A percentile compares a stretch with the other conserved stretches of the same genome.
Conservation (phyloP, 2,888 invertebrate genomes). For the Petrophora chlorosata region DNA sequence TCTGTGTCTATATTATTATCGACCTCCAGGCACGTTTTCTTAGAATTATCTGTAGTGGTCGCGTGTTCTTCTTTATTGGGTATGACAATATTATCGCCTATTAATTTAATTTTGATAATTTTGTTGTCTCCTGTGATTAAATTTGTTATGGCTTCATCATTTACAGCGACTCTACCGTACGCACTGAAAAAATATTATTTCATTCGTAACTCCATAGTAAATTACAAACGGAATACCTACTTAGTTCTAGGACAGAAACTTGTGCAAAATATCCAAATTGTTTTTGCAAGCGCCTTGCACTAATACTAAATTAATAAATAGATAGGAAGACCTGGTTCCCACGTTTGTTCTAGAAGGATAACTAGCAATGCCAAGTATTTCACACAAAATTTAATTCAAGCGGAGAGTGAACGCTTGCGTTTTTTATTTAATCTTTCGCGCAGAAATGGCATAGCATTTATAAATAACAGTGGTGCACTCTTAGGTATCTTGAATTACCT, state of each 20-base stretch:
- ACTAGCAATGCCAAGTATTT: background rate
- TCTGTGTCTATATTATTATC: constrained; percentile 31
- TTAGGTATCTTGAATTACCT: too few species aligned
- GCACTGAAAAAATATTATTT: constrained; percentile 48
- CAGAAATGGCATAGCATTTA: too few species aligned
- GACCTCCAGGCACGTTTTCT: constrained; percentile 33
- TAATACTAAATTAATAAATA: background rate
- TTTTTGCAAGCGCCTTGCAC: too few species aligned
- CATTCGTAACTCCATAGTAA: too few species aligned
- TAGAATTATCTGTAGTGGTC: constrained; percentile 11
- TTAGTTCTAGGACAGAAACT: too few species aligned
- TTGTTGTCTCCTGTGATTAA: constrained; percentile 20
- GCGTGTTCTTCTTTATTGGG: constrained; percentile 5
- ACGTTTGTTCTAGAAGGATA: background rate
- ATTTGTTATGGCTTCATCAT: constrained; percentile 30
- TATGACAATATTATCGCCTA: constrained; percentile 14
- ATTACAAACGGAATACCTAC: too few species aligned
- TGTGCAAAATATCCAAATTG: too few species aligned
- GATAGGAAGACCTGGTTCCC: constrained; percentile 1
- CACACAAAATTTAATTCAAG: too few species aligned
- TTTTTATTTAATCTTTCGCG: too few species aligned
- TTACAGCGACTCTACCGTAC: constrained; percentile 47
- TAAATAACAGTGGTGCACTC: too few species aligned
- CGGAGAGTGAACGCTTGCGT: too few species aligned
- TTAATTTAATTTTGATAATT: constrained; percentile 11